Base-by-base conservation (phyloP, 2,888 invertebrate species). In the Phymatocera aterrima region DNA sequence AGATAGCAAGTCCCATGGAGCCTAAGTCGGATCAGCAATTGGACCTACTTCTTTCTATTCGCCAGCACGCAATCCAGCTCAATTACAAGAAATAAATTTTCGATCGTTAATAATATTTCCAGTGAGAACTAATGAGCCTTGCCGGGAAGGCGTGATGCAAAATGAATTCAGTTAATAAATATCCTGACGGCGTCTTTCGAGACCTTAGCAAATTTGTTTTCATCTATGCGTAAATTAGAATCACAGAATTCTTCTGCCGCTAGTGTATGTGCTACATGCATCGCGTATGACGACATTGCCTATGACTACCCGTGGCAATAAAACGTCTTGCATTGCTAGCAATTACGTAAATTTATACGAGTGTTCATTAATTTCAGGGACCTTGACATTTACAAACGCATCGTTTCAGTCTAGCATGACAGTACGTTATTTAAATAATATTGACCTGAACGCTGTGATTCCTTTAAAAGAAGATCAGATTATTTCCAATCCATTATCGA, bases 381-480 rank as follows among this genome's bases (percentile, higher is more conserved):
- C 85, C 3, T 84, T 92, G 2, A 85, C 77, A 0, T 91, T 94
- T 84, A 87, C 89, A 0, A 81, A 90, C 6, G 91, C 91, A 0
- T 85, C 86, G 1, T 89, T 93, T 48, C 84, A 91, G 34, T 89
- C 90, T 24, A 86, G 89, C n/a, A 80, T 93, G 8, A 82, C 81
- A 8, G 89, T 91, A 0, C 82, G 89, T 10, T 90, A 84, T 57
- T 79, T 93, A 3, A 94, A 94, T 82, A 88, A 90, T 18, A 81
- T 92, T 15, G 85, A 92, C 80, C 87, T 92, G 81, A 87, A 89
- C 0, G 83, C 85, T 6, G 77, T 93, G 3, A 88, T 94, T 43
- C 91, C 92, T 0, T 82, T 93, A 31, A 85, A 91, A 78, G 91
- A 90, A 0, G 84, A 91, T 10, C 92, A 93, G 86, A 85, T 85